Base-by-base conservation (phyloP, 1,140 invertebrate species). In the Leptinotarsa lineolata region DNA sequence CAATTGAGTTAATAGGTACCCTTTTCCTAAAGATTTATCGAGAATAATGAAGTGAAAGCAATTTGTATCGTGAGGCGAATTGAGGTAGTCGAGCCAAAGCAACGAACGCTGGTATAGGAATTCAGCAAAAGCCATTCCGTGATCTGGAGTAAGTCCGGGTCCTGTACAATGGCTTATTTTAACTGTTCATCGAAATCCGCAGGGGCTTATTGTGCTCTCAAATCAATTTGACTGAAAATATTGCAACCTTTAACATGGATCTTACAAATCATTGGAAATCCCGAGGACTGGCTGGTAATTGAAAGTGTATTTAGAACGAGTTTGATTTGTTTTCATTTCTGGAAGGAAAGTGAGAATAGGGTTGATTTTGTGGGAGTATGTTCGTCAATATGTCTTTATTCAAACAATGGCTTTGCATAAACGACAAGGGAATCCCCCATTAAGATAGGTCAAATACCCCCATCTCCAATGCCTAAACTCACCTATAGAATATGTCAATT, bases 151-250 rank as follows among this genome's bases (percentile, higher is more conserved):
- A 80, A 80, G 79, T 74, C 70, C 24, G 72, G 77, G 67, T 67
- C 68, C 70, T 78, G 75, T 80, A 76, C 77, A 80, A 80, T 78
- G 77, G 79, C 77, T 80, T 80, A 80, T 74, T 80, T 77, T 76
- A 77, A 77, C 79, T 78, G 79, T 80, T 80, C 77, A 75, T 77
- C 76, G 79, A 76, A 80, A 80, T 78, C 79, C 79, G 67, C 72
- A 60, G 73, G 72, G 75, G 79, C 68, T 80, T 80, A 78, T 77
- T 80, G 77, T 76, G 79, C 77, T 72, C 65, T 58, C 61, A 73
- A 80, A 80, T 80, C 79, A 80, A 80, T 80, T 80, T 80, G 77
- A 77, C 75, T 61, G 77, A 78, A 78, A 78, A 80, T 80, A 80
- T 80, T 80, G 77, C 77, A 71, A 61, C 61, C 73, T 48, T 67